Base-by-base conservation (phyloP, 2,797 vertebrate species). In the Leucoraja ocellata region DNA sequence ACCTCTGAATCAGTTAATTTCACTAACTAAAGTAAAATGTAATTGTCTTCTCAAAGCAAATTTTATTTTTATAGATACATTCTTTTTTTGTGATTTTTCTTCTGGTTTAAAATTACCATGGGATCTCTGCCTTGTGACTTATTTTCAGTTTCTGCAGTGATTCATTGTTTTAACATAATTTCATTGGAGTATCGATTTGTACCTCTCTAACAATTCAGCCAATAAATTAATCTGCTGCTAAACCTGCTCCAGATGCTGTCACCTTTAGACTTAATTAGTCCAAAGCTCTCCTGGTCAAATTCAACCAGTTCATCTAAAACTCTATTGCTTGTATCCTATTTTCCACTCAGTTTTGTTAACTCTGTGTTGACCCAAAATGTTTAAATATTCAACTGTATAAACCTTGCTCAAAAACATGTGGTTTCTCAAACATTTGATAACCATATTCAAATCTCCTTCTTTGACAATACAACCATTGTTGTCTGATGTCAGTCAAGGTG, bases 71-170 rank as follows among this genome's bases (percentile, higher is more conserved):
- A 98, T 93, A 99, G 95, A 93, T 98, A 98, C 0, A 95, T 96
- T 98, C 98, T 98, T 93, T 97, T 98, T 95, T 97, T 98, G 95
- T 98, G 98, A 88, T 99, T 94, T 92, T 98, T 98, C 39, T 46
- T 99, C 98, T 58, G 98, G 95, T 94, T 96, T 98, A 94, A 99
- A 94, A 94, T 98, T 98, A 93, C 95, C 96, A 94, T 97, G 96
- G 97, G 94, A 97, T 97, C 94, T 98, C 98, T 94, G 99, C 98
- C 18, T 98, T 98, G 97, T 21, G 99, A 96, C 95, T 96, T 98
- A 93, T 96, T 98, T 95, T 97, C 93, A 99, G 95, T 93, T 99
- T 94, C 96, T 96, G 96, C 98, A 98, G 93, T 98, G 98, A 65
- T 18, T 9, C 9, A 28, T 61, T 84, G 2, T 14, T 14, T 23